Conservation (phyloP, 1,140 invertebrate genomes). For the Aradophagus sp. region DNA sequence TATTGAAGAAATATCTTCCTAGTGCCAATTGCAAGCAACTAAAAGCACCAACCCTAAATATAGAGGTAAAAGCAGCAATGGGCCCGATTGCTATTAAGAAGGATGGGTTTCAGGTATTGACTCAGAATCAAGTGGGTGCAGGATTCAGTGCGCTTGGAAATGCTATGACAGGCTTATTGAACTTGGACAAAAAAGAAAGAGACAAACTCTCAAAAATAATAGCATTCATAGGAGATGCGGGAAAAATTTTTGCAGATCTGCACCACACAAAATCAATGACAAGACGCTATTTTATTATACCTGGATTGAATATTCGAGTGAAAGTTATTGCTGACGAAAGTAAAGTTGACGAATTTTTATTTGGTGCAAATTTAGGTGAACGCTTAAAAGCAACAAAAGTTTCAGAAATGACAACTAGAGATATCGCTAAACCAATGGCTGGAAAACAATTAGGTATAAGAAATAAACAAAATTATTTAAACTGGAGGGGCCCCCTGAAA, state of each 20-base stretch:
- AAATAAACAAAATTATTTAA: neutral
- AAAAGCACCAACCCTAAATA: too few species aligned
- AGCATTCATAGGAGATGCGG: neutral
- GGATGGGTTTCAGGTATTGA: too few species aligned
- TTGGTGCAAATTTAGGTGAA: neutral
- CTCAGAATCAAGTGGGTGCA: neutral
- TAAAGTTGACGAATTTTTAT: neutral
- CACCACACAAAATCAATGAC: neutral
- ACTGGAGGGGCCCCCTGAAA: slow-evolving; percentile 5
- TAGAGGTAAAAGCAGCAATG: too few species aligned
- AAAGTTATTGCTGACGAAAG: neutral
- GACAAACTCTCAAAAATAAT: neutral
- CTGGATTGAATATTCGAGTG: neutral
- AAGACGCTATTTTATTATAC: neutral
- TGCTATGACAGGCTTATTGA: neutral
- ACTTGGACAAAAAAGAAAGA: neutral
- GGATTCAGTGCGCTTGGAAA: neutral
- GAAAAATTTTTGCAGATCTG: neutral
- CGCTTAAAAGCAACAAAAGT: neutral
- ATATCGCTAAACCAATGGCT: neutral
- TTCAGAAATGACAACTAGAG: neutral
- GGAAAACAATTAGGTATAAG: too few species aligned
- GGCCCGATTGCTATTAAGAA: too few species aligned
- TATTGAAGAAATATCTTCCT: too few species aligned
- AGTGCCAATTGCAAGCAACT: too few species aligned